Conservation (phyloP, 2,888 invertebrate species). For the Meteorus colon region DNA sequence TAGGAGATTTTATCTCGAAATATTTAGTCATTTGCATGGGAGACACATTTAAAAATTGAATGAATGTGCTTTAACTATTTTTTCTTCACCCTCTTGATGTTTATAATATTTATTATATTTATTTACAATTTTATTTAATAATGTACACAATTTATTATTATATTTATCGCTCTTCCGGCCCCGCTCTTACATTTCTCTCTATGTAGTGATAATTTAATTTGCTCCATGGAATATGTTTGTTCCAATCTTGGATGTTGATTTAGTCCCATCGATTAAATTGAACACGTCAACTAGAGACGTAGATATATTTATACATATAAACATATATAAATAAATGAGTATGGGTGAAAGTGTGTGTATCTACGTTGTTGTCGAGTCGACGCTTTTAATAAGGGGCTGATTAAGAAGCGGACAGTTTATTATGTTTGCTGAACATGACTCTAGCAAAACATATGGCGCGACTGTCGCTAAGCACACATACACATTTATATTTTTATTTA, state of each 20-base stretch:
- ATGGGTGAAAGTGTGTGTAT: neutral
- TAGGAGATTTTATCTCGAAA: neutral
- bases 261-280: constrained; percentile 10
- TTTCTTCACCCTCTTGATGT: neutral
- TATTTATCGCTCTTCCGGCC: neutral
- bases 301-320: neutral
- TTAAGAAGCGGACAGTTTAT: constrained; percentile 69
- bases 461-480: neutral
- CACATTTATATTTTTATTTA: neutral
- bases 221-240: constrained; percentile 3
- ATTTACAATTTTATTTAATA: neutral
- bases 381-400: constrained; percentile 59
- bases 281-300: neutral
- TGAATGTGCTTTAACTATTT: neutral
- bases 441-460: constrained; percentile 7
- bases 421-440: constrained; percentile 68
- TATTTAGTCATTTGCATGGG: neutral
- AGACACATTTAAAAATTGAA: neutral
- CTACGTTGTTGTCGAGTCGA: constrained; percentile 24
- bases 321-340: neutral
- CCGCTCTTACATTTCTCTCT: neutral
- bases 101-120: neutral
- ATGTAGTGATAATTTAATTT: constrained; percentile 8
- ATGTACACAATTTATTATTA: neutral
- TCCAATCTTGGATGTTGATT: constrained; percentile 13